These are phyloP conservation scores for Dinothrombium tinctorium DNA, from an alignment of 1,140 invertebrate genomes.

Conservation along the genomic window DNA sequence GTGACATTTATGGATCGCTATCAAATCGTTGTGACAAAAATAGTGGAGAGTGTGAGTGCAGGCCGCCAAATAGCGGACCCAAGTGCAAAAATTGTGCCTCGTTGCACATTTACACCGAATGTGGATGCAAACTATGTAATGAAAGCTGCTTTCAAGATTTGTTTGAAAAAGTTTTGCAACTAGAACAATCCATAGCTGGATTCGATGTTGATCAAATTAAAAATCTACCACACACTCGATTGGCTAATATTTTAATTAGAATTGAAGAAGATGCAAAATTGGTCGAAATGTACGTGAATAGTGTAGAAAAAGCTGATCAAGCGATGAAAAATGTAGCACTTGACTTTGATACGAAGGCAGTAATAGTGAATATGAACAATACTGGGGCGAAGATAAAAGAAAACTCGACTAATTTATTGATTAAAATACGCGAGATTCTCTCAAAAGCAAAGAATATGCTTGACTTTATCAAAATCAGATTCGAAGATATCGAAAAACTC, in stretches of 20 bases:
- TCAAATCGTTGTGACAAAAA: conserved; percentile 41
- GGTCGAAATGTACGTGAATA: conserved; percentile 7
- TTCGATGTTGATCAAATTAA: conserved; percentile 32
- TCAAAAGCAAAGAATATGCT: conserved; percentile 31
- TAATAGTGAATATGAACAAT: conserved; percentile 14
- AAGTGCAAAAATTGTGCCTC: conserved; percentile 54
- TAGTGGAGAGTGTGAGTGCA: conserved; percentile 56
- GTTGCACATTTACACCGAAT: conserved; percentile 45
- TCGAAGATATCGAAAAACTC: conserved; percentile 10
- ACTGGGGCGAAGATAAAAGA: conserved; percentile 11
- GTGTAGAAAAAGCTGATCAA: conserved; percentile 8
- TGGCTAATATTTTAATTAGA: conserved; percentile 11
- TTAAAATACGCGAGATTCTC: conserved; percentile 24
- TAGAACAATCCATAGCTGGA: conserved; percentile 7
- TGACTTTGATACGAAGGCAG: conserved; percentile 15
- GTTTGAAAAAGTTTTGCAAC: conserved; percentile 38
- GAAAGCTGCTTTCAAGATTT: conserved; percentile 70
- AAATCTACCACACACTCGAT: conserved; percentile 39
- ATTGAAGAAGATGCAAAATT: conserved; percentile 7
- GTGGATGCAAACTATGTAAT: conserved; percentile 55
- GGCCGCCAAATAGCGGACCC: conserved; percentile 52
- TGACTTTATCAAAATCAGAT: conserved; percentile 26
- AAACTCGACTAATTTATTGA: conserved; percentile 6
- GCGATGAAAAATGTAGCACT: conserved; percentile 11
- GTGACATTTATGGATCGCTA: conserved; percentile 44